Base-by-base conservation (phyloP, 2,113 vertebrate genomes). In the Leptobrachium leishanense region DNA sequence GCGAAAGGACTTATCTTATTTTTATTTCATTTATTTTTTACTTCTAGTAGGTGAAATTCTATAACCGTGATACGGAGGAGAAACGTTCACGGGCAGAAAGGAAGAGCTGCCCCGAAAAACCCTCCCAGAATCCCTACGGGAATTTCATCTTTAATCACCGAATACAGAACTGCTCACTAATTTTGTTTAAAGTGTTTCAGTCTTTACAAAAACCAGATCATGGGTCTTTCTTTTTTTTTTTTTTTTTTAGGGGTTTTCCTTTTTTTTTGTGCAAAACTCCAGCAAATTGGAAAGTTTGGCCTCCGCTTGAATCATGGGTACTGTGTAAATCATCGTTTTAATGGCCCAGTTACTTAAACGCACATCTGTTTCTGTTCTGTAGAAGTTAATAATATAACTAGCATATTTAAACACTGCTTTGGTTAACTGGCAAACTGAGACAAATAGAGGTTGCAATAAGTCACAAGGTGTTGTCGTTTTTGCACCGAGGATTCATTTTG, bases 351-450 rank as follows among this genome's bases (percentile, higher is more conserved):
- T 93, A 93, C 71, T 53, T 68, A 81, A 91, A 92, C 88, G 88
- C 90, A 96, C 96, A 98, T 97, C 94, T 98, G 96, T 95, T 98
- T 98, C 93, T 93, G 93, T 95, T 98, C 93, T 94, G 90, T 89
- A 87, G 86, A 91, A 89, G 88, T 93, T 91, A 94, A 94, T 94
- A 91, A 93, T 94, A 92, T 95, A 92, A 93, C 92, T 91, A 92
- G 92, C 95, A 91, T 93, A 95, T 93, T 91, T 94, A 94, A 95
- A 95, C 86, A 88, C 90, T 90, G 91, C 87, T 90, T 92, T 92
- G 89, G 90, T 92, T 93, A 92, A 89, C 89, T 91, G 85, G 89
- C 91, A 90, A 91, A 90, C 83, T 89, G 86, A 90, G 84, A 86
- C 84, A 89, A 88, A 87, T 83, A 89, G 81, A 82, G 84, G 83